phyloP scores from a whole-genome alignment of 2,113 vertebrate genomes.

The Cottus gobio region DNA sequence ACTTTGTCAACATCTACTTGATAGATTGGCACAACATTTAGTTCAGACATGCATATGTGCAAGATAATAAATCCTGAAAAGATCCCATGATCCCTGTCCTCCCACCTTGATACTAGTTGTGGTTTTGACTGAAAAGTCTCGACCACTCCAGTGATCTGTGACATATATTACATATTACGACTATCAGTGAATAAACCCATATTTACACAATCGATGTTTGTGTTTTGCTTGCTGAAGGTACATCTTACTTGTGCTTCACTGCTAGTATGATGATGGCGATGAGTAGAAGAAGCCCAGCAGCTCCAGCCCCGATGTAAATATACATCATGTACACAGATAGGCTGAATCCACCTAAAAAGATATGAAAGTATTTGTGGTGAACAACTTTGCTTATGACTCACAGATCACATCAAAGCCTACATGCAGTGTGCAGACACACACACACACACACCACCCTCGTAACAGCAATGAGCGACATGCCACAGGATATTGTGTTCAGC shows the following conservation, averaged over 20 bases:
- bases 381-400: not conserved
- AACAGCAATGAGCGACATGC: not conserved
- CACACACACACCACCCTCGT: not conserved
- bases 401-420: not conserved
- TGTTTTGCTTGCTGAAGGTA: not conserved
- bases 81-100: not conserved
- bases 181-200: not conserved
- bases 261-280: conserved; percentile 55
- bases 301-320: conserved; percentile 74
- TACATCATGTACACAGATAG: conserved; percentile 68
- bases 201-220: not conserved
- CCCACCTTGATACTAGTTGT: not conserved
- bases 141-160: too few relatives aligned
- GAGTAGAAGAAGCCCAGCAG: conserved; percentile 68
- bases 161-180: not conserved
- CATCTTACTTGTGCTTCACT: conserved; percentile 69
- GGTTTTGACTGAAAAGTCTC: not conserved
- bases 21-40: not conserved
- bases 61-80: not conserved
- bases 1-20: not conserved
- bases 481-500: conserved; percentile 38
- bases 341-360: conserved; percentile 65
- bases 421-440: not conserved
- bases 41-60: not conserved
- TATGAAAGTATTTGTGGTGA: not conserved